Percentiles rank a stretch among this genome's conserved stretches.
These are phyloP conservation scores for Drosophila anceps DNA, from an alignment of 2,888 invertebrate species.

Conservation along the genomic window DNA sequence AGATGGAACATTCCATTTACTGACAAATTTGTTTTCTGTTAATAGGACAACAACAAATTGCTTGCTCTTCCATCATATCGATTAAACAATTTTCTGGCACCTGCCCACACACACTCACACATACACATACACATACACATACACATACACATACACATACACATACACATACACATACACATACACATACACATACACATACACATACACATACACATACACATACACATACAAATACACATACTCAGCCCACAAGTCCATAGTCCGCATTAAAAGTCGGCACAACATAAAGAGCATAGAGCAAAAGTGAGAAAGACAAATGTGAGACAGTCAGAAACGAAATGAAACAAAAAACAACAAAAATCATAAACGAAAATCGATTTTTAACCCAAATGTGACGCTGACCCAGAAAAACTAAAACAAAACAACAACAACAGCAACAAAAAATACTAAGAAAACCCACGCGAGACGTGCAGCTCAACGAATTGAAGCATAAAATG, in stretches of 20 bases:
- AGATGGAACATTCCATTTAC: conserved; percentile 17
- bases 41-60: conserved; percentile 55
- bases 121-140: conserved; percentile 32
- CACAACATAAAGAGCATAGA: conserved; percentile 35
- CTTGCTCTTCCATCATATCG: conserved; percentile 57
- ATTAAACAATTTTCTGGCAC: conserved; percentile 62
- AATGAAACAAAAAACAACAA: conserved; percentile 34
- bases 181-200: too few relatives aligned
- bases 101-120: conserved; percentile 41
- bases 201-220: too few relatives aligned
- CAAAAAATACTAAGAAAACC: conserved; percentile 30
- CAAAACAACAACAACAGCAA: conserved; percentile 49
- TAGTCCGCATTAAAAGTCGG: conserved; percentile 20
- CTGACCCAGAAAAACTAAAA: conserved; percentile 65
- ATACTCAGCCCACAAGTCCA: conserved; percentile 27
- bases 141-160: too few relatives aligned
- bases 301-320: conserved; percentile 37
- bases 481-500: conserved; percentile 64
- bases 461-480: conserved; percentile 43
- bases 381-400: conserved; percentile 76
- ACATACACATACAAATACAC: too few relatives aligned
- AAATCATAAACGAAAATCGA: conserved; percentile 78
- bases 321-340: conserved; percentile 26
- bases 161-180: too few relatives aligned
- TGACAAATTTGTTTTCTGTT: conserved; percentile 13